These are phyloP conservation scores for Silurus asotus DNA, from an alignment of 2,113 vertebrate species.

Conservation along the genomic window DNA sequence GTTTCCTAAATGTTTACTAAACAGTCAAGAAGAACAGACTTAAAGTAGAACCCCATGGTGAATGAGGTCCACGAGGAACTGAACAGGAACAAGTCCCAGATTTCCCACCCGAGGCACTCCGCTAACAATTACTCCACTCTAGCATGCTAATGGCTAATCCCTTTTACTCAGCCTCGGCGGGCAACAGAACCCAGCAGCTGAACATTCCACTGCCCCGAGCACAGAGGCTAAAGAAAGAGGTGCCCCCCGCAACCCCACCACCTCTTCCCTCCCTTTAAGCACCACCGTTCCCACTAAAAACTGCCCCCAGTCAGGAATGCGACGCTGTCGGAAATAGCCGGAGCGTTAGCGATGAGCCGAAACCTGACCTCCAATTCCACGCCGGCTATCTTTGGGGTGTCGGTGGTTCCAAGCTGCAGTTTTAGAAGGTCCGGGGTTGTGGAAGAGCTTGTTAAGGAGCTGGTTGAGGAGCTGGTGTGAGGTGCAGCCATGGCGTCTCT, in stretches of 20 bases:
- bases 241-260: slow-evolving; percentile 66
- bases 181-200: slow-evolving; percentile 63
- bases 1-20: too few relatives aligned
- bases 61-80: neutral
- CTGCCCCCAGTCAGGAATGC: slow-evolving; percentile 58
- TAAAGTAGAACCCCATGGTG: neutral
- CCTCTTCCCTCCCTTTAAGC: slow-evolving; percentile 48
- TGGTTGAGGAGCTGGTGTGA: slow-evolving; percentile 40
- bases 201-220: slow-evolving; percentile 67
- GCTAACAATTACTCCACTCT: slow-evolving; percentile 52
- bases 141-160: slow-evolving; percentile 58
- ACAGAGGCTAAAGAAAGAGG: slow-evolving; percentile 68
- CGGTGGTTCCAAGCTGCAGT: slow-evolving; percentile 56
- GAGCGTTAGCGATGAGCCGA: slow-evolving; percentile 66
- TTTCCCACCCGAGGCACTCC: slow-evolving; percentile 4
- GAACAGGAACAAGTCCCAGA: neutral
- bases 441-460: neutral
- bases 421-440: neutral
- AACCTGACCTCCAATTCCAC: slow-evolving; percentile 49
- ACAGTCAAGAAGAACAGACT: too few relatives aligned
- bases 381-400: slow-evolving; percentile 64
- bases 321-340: slow-evolving; percentile 73
- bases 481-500: slow-evolving; percentile 49
- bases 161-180: neutral
- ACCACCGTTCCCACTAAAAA: slow-evolving; percentile 29